Evolutionary conservation across 2,888 invertebrate genomes (phyloP).

Genomic region (Anthrax anthrax): DNA sequence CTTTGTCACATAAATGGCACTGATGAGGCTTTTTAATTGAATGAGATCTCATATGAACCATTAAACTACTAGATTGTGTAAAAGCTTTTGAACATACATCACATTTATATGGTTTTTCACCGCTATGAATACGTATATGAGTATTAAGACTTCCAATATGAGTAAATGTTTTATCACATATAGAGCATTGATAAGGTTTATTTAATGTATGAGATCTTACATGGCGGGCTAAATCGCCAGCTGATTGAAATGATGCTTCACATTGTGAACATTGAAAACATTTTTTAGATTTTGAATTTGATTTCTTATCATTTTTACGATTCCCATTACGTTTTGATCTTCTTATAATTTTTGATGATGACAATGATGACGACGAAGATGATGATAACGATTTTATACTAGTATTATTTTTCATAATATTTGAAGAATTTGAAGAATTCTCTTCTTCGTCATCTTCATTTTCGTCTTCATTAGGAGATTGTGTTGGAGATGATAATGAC

Average conservation of each 20-base stretch:
- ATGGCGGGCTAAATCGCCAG: slow-evolving; percentile 34
- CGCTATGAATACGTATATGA: slow-evolving; percentile 33
- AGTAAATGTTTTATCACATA: slow-evolving; percentile 33
- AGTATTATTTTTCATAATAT: slow-evolving; percentile 3
- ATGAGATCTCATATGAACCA: slow-evolving; percentile 34
- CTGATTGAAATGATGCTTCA: slow-evolving; percentile 30
- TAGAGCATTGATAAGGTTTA: slow-evolving; percentile 33
- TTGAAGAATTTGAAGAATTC: slow-evolving; percentile 9
- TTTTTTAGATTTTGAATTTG: slow-evolving; percentile 2
- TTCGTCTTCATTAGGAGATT: neutral
- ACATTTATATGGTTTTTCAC: slow-evolving; percentile 34
- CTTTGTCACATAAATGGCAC: slow-evolving; percentile 32
- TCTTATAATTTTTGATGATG: neutral
- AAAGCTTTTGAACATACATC: slow-evolving; percentile 33
- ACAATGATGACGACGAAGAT: slow-evolving; percentile 3
- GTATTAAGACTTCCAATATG: slow-evolving; percentile 35
- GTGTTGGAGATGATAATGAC: too few species aligned
- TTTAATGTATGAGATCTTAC: slow-evolving; percentile 34
- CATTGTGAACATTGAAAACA: slow-evolving; percentile 31
- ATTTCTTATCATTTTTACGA: neutral
- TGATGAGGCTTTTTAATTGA: slow-evolving; percentile 32
- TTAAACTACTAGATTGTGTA: slow-evolving; percentile 32
- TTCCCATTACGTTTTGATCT: neutral
- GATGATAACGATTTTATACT: neutral
- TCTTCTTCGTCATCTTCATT: slow-evolving; percentile 9